A percentile compares a stretch with the other conserved stretches of the same genome.
Evolutionary conservation across 2,797 vertebrate species (phyloP).

Genomic region (Apodemus agrarius): DNA sequence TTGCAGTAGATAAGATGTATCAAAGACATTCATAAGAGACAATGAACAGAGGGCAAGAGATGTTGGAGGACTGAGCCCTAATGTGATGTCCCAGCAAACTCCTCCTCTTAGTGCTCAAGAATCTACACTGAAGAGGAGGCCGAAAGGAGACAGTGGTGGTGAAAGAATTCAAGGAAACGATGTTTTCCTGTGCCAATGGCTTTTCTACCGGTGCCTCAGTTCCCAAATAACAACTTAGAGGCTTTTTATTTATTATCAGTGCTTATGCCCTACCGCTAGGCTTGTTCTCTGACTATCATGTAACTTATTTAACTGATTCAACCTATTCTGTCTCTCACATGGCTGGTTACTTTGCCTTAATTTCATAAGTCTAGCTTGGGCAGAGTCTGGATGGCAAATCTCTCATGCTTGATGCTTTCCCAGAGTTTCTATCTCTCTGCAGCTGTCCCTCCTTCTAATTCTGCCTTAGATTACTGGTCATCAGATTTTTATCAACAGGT

Average conservation of each 20-base stretch:
- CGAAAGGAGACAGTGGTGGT: neutral
- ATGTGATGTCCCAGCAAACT: neutral
- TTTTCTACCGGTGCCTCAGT: neutral
- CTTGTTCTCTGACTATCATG: neutral
- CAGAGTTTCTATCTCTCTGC: no score
- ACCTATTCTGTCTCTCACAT: neutral
- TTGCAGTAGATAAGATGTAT: no score
- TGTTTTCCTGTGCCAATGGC: neutral
- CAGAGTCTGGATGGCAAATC: no score
- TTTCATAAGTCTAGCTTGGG: no score
- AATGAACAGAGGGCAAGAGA: neutral
- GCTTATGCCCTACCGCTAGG: neutral
- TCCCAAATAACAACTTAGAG: neutral
- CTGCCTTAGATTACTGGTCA: neutral
- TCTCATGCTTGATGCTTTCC: no score
- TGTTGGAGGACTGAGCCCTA: no score
- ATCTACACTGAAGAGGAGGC: neutral
- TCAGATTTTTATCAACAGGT: neutral
- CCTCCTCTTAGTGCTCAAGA: no score
- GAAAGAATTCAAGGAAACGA: neutral
- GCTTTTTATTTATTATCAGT: neutral
- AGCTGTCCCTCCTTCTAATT: no score
- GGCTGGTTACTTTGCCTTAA: no score
- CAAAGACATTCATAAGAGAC: neutral
- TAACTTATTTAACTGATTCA: neutral